These are phyloP conservation scores for Ctenomys sociabilis DNA, from an alignment of 2,113 vertebrate genomes.

Conservation along the genomic window DNA sequence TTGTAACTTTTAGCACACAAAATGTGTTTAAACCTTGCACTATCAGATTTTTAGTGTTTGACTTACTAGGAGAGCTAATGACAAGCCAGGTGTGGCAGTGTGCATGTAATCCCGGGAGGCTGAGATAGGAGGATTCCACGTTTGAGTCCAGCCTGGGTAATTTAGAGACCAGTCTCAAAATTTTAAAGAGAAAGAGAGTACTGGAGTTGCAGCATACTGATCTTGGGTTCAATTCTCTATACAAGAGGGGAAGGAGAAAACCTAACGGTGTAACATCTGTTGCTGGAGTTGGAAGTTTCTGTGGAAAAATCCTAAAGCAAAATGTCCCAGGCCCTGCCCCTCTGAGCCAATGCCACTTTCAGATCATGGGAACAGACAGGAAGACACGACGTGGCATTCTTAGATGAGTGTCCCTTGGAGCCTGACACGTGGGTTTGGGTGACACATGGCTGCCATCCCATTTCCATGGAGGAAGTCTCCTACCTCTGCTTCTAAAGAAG, in stretches of 20 bases:
- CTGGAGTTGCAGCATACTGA: neutral
- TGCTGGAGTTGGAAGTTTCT: neutral
- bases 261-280: neutral
- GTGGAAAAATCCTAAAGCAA: neutral
- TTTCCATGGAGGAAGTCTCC: fast-evolving
- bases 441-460: neutral
- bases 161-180: neutral
- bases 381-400: neutral
- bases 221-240: neutral
- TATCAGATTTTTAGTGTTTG: constrained; percentile 15
- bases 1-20: neutral
- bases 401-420: fast-evolving
- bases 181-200: neutral
- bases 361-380: too few relatives aligned
- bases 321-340: neutral
- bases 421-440: neutral
- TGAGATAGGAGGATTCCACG: neutral
- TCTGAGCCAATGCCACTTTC: neutral
- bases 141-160: neutral
- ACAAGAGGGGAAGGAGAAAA: neutral
- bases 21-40: neutral
- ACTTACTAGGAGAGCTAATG: neutral
- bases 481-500: neutral
- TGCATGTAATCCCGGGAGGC: neutral
- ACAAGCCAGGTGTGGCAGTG: neutral